Conservation (phyloP, 2,888 invertebrate species). For the Caenorhabditis japonica region DNA sequence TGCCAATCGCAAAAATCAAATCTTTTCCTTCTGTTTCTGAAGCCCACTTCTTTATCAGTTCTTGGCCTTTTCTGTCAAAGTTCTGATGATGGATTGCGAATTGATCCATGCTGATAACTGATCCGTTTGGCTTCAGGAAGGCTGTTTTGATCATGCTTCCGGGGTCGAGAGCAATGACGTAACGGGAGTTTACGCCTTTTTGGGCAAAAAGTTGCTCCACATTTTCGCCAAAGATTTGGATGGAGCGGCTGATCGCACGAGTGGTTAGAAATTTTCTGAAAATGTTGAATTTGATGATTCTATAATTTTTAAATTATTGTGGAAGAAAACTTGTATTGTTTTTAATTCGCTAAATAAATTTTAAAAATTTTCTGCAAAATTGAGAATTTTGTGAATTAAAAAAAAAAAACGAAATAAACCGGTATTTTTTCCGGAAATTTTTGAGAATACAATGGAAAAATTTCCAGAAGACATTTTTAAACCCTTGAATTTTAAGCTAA, state of each 20-base stretch:
- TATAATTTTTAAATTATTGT: neutral
- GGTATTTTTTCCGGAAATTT: too few relatives aligned
- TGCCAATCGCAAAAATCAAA: slow-evolving; percentile 84
- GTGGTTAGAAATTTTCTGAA: slow-evolving; percentile 85
- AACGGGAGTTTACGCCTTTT: slow-evolving; percentile 84
- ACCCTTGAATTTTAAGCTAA: too few relatives aligned
- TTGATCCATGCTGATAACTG: slow-evolving; percentile 83
- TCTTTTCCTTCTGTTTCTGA: slow-evolving; percentile 82
- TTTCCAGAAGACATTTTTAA: too few relatives aligned
- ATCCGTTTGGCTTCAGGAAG: slow-evolving; percentile 80
- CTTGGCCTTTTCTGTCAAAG: slow-evolving; percentile 61
- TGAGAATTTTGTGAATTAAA: too few relatives aligned
- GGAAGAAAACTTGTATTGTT: too few relatives aligned
- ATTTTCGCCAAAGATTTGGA: slow-evolving; percentile 88
- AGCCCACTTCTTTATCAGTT: slow-evolving; percentile 81
- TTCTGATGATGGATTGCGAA: slow-evolving; percentile 82
- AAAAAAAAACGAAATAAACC: too few relatives aligned
- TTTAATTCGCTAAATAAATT: too few relatives aligned
- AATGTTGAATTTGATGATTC: slow-evolving; percentile 77
- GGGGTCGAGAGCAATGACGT: slow-evolving; percentile 90
- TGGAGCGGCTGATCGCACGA: slow-evolving; percentile 86
- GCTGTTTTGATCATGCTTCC: slow-evolving; percentile 85
- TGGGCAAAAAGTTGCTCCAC: slow-evolving; percentile 87
- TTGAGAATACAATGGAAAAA: too few relatives aligned
- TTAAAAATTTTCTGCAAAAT: too few relatives aligned